Evolutionary conservation across 2,888 invertebrate genomes (phyloP).

Genomic region (Marronus borbonicus): DNA sequence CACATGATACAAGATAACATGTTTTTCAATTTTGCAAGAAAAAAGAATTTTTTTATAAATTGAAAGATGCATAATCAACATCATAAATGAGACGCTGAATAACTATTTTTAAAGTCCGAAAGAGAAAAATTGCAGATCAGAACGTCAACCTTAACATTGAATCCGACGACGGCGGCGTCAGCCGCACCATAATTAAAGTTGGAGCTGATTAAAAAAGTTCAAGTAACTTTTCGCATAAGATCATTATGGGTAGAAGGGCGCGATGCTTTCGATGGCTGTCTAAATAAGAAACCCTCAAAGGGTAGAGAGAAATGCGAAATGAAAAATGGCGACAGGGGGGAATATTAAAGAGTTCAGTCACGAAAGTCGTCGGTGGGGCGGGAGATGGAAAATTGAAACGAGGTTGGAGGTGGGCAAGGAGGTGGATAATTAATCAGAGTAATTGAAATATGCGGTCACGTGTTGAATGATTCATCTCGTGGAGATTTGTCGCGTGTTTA

Average conservation of each 20-base stretch:
- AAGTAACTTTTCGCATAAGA: slow-evolving; percentile 65
- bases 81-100: too few species aligned
- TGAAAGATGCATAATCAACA: too few species aligned
- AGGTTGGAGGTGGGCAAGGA: slow-evolving; percentile 52
- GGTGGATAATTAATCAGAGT: slow-evolving; percentile 59
- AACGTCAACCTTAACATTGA: slow-evolving; percentile 43
- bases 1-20: too few species aligned
- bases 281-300: slow-evolving; percentile 64
- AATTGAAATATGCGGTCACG: slow-evolving; percentile 55
- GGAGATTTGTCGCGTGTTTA: slow-evolving; percentile 47
- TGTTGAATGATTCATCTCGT: slow-evolving; percentile 49
- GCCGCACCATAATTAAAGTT: slow-evolving; percentile 63
- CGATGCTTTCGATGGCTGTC: slow-evolving; percentile 57
- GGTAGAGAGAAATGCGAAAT: slow-evolving; percentile 63
- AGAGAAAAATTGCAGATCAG: slow-evolving; percentile 9
- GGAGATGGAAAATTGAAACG: slow-evolving; percentile 58
- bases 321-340: slow-evolving; percentile 62
- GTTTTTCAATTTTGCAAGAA: too few species aligned
- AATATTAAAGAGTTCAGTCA: slow-evolving; percentile 62
- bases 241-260: slow-evolving; percentile 61
- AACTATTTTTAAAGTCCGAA: slow-evolving; percentile 3
- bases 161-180: slow-evolving; percentile 25
- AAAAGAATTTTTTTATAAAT: too few species aligned
- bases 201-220: slow-evolving; percentile 65
- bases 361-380: slow-evolving; percentile 55